Percentiles rank a stretch among this genome's conserved stretches.
Conservation (phyloP, 2,113 vertebrate species). For the Plectropomus leopardus region DNA sequence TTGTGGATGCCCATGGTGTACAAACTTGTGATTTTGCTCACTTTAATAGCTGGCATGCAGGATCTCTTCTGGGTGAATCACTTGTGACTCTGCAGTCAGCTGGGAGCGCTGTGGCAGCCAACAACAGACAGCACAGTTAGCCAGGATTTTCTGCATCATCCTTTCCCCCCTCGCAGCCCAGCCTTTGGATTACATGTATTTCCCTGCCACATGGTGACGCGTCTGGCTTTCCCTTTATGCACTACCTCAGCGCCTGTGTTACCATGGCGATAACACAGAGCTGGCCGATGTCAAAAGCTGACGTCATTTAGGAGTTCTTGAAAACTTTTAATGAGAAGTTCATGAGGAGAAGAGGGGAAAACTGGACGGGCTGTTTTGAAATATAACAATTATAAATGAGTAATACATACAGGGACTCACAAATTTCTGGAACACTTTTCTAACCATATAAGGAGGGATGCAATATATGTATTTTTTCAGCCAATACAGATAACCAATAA, state of each 20-base stretch:
- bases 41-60: conserved; percentile 38
- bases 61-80: conserved; percentile 47
- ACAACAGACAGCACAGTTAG: conserved; percentile 33
- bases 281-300: conserved; percentile 10
- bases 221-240: conserved; percentile 39
- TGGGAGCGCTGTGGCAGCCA: conserved; percentile 48
- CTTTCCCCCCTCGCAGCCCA: conserved; percentile 38
- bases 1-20: background rate
- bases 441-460: too few relatives aligned
- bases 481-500: too few relatives aligned
- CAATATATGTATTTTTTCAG: too few relatives aligned
- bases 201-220: conserved; percentile 57
- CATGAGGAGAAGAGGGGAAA: background rate
- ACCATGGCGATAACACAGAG: conserved; percentile 61
- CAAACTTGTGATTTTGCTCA: conserved; percentile 17
- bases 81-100: conserved; percentile 64
- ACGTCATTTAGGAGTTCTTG: conserved; percentile 23
- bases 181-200: conserved; percentile 57
- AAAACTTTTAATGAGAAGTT: conserved; percentile 34
- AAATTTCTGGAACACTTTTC: too few relatives aligned
- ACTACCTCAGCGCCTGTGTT: conserved; percentile 42
- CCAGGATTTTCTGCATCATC: conserved; percentile 77
- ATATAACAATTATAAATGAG: conserved; percentile 23
- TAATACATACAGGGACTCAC: background rate
- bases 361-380: conserved; percentile 25